Evolutionary conservation across 2,797 vertebrate species (phyloP).

Genomic region (Gymnocypris eckloni): DNA sequence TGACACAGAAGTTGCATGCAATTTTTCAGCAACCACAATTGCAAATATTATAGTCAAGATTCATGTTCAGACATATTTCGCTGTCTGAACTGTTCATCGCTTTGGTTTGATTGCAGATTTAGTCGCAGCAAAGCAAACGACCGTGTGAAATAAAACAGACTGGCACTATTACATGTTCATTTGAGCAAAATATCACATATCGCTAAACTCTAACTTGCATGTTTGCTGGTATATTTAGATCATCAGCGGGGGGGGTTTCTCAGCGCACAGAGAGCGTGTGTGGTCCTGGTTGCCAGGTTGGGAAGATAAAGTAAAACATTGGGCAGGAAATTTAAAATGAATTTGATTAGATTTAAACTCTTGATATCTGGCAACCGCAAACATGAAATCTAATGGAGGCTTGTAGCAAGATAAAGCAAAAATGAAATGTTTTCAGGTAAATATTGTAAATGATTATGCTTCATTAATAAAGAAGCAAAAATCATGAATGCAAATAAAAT

Average conservation of each 20-base stretch:
- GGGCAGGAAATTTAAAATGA: too few relatives aligned
- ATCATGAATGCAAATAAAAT: neutral
- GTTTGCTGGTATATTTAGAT: neutral
- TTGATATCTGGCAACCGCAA: neutral
- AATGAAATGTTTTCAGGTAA: neutral
- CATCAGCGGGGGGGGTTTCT: neutral
- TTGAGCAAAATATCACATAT: neutral
- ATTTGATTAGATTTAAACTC: too few relatives aligned
- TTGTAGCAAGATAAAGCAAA: neutral
- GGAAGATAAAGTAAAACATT: neutral
- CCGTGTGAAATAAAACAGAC: neutral
- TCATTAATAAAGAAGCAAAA: neutral
- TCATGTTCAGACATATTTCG: too few relatives aligned
- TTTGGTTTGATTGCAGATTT: too few relatives aligned
- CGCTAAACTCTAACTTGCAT: neutral
- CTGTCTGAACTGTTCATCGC: too few relatives aligned
- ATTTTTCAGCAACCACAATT: neutral
- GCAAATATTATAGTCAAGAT: too few relatives aligned
- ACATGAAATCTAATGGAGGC: neutral
- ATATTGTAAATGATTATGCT: neutral
- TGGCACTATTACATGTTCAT: neutral
- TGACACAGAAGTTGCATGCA: neutral
- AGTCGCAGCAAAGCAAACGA: neutral
- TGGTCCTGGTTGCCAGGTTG: neutral
- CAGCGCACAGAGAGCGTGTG: neutral